Conservation (phyloP, 2,113 vertebrate genomes). For the Paradoxurus hermaphroditus region DNA sequence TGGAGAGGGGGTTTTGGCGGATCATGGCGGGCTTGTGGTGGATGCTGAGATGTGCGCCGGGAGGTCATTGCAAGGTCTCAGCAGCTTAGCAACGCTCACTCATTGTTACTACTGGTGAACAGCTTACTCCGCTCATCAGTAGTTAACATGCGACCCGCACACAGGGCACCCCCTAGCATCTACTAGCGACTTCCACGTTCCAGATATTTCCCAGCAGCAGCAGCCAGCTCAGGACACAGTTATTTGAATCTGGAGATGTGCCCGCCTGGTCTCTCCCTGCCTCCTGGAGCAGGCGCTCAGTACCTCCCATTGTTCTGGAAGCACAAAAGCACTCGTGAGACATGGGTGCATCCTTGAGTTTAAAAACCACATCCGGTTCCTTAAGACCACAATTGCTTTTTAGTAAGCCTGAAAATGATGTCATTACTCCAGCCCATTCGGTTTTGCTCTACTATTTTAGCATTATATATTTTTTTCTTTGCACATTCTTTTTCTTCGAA, state of each 20-base stretch:
- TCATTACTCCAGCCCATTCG: conserved; percentile 44
- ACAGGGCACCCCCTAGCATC: background rate
- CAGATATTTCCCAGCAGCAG: background rate
- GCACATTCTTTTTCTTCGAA: background rate
- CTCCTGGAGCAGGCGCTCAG: background rate
- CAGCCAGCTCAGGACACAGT: background rate
- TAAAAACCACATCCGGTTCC: background rate
- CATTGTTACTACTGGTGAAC: background rate
- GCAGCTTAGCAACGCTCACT: background rate
- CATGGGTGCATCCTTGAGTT: background rate
- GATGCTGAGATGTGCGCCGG: background rate
- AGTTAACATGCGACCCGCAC: background rate
- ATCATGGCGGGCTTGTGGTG: background rate
- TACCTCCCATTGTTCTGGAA: background rate
- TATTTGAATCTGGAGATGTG: background rate
- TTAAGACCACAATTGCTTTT: background rate
- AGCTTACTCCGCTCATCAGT: background rate
- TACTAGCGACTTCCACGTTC: background rate
- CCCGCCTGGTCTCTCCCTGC: background rate
- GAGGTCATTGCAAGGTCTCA: background rate
- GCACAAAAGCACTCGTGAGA: background rate
- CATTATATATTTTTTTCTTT: conserved; percentile 6
- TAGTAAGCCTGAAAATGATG: conserved; percentile 28
- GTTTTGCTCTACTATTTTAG: conserved; percentile 48
- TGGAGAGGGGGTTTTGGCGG: background rate